Evolutionary conservation across 1,140 invertebrate genomes (phyloP), one percentile per base, ranked within the genome.

Genomic region (Adelges cooleyi): DNA sequence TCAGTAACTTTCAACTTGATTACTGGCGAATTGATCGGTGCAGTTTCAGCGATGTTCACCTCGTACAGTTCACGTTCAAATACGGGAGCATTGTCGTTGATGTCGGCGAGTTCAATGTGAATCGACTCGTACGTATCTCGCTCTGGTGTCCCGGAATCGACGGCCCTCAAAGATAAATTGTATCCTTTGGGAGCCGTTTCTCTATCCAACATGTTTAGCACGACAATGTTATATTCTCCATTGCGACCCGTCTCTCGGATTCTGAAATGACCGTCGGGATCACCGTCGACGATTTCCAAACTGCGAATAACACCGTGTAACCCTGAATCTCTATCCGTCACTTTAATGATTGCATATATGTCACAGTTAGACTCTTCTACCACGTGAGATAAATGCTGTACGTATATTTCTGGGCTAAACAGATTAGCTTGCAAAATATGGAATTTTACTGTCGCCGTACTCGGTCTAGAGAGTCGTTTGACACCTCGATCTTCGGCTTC

Each of bases 21-120:
- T 17, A 96, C 81, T 0, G 92, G 90, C 17, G 90, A 92, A 71
- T 91, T 89, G 2, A 90, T 77, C 0, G 93, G 92, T 0, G 89
- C 86, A 1, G 86, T 88, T 80, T 98, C 95, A 0, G 86, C 82
- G 9, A 97, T 82, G 68, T 85, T 84, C 15, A 90, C 87, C 72
- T 92, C 86, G 73, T 95, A 96, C 46, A 91, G 81, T 74, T 92
- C 85, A 67, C 87, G 82, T 68, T 87, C 87, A 75, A 97, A 97
- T 27, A 92, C 83, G 1, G 92, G 91, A 1, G 85, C 82, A 72
- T 91, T 89, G 72, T 94, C 90, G 71, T 91, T 89, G 15, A 86
- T 74, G 72, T 92, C 90, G 3, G 84, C 79, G n/a, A 95, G 77
- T 69, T 84, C 79, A 15, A 91, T 86, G 0, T 84, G 82, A 13